Percentiles rank a stretch among this genome's conserved stretches.
Conservation (phyloP, 2,888 invertebrate genomes). For the Cheilosia impressa region DNA sequence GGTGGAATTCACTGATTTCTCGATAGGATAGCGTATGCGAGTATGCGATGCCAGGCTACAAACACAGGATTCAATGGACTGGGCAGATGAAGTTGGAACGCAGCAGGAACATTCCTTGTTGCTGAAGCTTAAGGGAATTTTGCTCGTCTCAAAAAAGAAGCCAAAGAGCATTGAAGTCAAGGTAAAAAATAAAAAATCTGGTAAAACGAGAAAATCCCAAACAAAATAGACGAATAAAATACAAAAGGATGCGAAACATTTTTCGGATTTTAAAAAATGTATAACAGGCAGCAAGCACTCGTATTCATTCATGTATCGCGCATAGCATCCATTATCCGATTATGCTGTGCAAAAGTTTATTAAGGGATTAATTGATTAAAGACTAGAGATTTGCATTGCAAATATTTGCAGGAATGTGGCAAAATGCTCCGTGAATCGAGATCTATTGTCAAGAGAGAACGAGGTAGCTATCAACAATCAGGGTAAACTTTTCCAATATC, state of each 20-base stretch:
- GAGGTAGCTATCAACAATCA: constrained; percentile 35
- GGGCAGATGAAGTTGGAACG: constrained; percentile 19
- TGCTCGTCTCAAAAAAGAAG: constrained; percentile 31
- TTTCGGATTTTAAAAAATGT: constrained; percentile 54
- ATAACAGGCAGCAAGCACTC: constrained; percentile 13
- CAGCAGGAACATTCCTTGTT: constrained; percentile 34
- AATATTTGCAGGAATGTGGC: constrained; percentile 57
- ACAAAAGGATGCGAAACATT: constrained; percentile 42
- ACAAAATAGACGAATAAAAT: constrained; percentile 21
- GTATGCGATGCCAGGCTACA: constrained; percentile 40
- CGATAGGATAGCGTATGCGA: constrained; percentile 44
- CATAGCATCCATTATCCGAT: constrained; percentile 64
- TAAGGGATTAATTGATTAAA: constrained; percentile 66
- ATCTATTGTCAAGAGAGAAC: constrained; percentile 38
- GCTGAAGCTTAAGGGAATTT: constrained; percentile 40
- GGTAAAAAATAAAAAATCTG: constrained; percentile 8
- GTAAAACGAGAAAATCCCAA: constrained; percentile 5
- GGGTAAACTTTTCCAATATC: constrained; percentile 66
- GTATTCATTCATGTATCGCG: constrained; percentile 18
- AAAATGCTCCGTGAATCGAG: background rate
- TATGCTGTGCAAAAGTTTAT: constrained; percentile 57
- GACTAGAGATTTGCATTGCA: constrained; percentile 59
- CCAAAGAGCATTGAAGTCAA: constrained; percentile 25
- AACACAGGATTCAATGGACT: constrained; percentile 31
- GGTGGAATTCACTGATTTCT: constrained; percentile 63